Evolutionary conservation across 2,113 vertebrate species (phyloP).

Genomic region (Gorsachius goisagi): DNA sequence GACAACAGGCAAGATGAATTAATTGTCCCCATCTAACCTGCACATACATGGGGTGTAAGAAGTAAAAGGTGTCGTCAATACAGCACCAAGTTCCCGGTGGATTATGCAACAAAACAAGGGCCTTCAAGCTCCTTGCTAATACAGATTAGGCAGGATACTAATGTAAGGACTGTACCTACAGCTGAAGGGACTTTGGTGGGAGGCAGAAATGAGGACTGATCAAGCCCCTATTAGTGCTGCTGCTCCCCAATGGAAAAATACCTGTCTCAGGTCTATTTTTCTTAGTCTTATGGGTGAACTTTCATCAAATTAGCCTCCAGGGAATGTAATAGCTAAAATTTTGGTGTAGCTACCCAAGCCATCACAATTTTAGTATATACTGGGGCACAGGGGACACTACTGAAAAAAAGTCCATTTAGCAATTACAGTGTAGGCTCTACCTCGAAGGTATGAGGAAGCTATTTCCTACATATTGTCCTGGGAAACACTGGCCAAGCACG

Average conservation of each 20-base stretch:
- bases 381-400: neutral
- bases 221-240: neutral
- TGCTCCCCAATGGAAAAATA: neutral
- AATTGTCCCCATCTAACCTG: neutral
- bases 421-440: neutral
- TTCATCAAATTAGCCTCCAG: neutral
- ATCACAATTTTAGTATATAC: neutral
- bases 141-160: neutral
- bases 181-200: neutral
- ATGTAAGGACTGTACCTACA: neutral
- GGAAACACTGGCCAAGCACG: accelerated
- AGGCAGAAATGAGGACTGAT: neutral
- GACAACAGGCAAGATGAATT: neutral
- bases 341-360: neutral
- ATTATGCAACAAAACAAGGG: neutral
- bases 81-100: neutral
- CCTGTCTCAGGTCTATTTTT: neutral
- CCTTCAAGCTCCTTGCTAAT: neutral
- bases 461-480: neutral
- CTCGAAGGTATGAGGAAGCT: neutral
- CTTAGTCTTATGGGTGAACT: neutral
- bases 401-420: neutral
- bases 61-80: neutral
- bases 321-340: neutral
- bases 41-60: neutral